These are phyloP conservation scores for Lagorchestes hirsutus DNA, from an alignment of 2,797 vertebrate species.

Conservation along the genomic window DNA sequence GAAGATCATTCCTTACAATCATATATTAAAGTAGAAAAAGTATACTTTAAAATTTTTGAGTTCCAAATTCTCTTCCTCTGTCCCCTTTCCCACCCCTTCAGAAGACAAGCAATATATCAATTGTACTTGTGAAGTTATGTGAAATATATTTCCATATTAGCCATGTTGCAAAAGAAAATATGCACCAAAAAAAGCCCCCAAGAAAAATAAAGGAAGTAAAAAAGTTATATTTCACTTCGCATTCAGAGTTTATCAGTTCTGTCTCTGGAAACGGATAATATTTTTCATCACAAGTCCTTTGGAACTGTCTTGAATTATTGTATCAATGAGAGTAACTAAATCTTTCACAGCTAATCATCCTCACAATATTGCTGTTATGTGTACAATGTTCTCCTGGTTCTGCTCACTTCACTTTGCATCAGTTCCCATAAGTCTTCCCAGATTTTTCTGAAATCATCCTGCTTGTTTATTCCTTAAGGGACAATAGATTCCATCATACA, in stretches of 20 bases:
- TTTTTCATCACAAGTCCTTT: not conserved
- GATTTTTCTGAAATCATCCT: not conserved
- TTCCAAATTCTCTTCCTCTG: not conserved
- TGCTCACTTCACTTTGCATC: not conserved
- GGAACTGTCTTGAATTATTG: not conserved
- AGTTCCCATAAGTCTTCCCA: not conserved
- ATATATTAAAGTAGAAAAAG: not conserved
- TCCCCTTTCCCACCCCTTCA: not conserved
- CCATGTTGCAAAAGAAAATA: not conserved
- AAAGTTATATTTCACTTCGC: not conserved
- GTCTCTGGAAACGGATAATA: not conserved
- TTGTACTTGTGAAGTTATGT: not conserved
- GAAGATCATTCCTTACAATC: not conserved
- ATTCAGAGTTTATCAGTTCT: not conserved
- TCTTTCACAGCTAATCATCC: not conserved
- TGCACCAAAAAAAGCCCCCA: not conserved
- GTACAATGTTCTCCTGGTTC: not conserved
- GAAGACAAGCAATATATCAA: not conserved
- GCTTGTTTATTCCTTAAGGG: not conserved
- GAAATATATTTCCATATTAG: not conserved
- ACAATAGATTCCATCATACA: not conserved
- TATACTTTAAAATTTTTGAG: not conserved
- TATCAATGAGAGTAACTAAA: not conserved
- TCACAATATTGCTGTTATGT: not conserved
- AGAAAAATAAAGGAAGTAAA: not conserved